Percentiles rank a stretch among this genome's conserved stretches.
Conservation (phyloP, 2,888 invertebrate genomes). For the Apamea epomidion region DNA sequence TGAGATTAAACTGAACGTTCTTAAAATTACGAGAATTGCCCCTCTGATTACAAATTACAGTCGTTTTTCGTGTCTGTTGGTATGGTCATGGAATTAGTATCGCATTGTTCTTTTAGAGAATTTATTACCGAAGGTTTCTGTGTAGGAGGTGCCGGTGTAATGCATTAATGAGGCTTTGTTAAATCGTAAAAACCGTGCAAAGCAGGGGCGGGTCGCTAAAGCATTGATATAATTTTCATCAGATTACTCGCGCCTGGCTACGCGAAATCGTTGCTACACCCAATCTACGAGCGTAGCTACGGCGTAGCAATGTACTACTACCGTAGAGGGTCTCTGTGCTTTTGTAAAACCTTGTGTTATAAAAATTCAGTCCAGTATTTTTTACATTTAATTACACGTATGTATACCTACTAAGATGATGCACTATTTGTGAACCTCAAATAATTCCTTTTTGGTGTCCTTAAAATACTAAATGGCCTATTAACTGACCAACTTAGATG, state of each 20-base stretch:
- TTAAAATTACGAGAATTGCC: too few relatives aligned
- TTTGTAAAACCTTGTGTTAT: not conserved
- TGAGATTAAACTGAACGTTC: too few relatives aligned
- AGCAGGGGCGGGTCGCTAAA: not conserved
- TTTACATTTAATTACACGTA: not conserved
- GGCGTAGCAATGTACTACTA: conserved; percentile 33
- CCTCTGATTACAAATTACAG: not conserved
- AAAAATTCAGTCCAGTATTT: not conserved
- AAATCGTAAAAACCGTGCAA: not conserved
- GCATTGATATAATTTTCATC: not conserved
- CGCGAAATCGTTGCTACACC: not conserved
- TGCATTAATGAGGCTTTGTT: not conserved
- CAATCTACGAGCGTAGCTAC: conserved; percentile 17
- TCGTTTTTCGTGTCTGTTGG: not conserved
- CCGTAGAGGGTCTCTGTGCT: not conserved
- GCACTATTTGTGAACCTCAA: too few relatives aligned
- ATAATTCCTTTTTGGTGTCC: too few relatives aligned
- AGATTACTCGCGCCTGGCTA: too few relatives aligned
- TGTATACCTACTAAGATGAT: not conserved
- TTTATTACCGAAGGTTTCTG: not conserved
- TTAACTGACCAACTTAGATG: too few relatives aligned
- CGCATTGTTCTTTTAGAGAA: not conserved
- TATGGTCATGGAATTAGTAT: not conserved
- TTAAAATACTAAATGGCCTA: too few relatives aligned
- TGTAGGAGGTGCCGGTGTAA: not conserved